phyloP scores from a whole-genome alignment of 2,113 vertebrate species.

The Serinus canaria region DNA sequence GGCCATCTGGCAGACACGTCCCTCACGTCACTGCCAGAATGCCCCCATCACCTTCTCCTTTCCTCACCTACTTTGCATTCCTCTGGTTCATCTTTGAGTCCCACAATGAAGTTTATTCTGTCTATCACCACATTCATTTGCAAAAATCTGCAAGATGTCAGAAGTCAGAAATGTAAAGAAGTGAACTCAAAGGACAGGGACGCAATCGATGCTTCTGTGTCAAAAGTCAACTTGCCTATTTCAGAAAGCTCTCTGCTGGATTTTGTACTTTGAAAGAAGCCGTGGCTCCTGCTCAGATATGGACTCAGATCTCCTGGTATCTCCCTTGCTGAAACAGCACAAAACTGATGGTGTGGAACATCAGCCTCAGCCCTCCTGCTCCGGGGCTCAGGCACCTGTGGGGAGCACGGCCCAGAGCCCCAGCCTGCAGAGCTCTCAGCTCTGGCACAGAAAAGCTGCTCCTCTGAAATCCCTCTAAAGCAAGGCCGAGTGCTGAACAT shows the following conservation, averaged over 20 bases:
- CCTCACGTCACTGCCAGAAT: background rate
- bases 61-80: background rate
- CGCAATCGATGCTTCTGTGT: background rate
- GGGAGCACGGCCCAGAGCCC: background rate
- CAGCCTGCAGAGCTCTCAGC: background rate
- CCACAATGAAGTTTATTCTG: background rate
- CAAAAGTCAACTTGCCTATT: background rate
- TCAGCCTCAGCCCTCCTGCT: background rate
- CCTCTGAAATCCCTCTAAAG: background rate
- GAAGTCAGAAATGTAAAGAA: background rate
- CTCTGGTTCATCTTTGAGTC: background rate
- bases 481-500: background rate
- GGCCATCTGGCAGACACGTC: background rate
- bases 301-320: background rate
- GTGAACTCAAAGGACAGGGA: background rate
- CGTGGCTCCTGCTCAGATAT: background rate
- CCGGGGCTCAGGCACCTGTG: background rate
- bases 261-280: background rate
- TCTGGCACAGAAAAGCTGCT: background rate
- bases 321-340: background rate
- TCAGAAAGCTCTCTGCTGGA: background rate
- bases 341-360: accelerated
- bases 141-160: slow-evolving; percentile 4
- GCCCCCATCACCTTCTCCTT: background rate
- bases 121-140: background rate